These are phyloP conservation scores for Bombus confusus DNA, from an alignment of 1,140 invertebrate genomes.

Conservation along the genomic window DNA sequence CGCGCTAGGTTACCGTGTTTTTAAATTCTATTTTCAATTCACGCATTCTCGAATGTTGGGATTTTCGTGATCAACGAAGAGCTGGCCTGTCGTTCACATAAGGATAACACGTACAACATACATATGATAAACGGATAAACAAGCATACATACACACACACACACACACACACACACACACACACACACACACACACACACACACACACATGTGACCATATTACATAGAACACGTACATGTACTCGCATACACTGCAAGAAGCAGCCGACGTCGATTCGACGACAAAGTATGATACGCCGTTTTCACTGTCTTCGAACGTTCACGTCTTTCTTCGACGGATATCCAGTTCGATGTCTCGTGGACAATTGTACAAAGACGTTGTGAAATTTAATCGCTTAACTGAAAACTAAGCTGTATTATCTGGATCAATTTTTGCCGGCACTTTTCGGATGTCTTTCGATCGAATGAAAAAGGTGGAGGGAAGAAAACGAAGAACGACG, in stretches of 20 bases:
- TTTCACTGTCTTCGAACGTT: conserved; percentile 47
- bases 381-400: background rate
- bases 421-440: background rate
- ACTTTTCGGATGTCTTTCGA: background rate
- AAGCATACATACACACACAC: conserved; percentile 3
- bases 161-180: conserved; percentile 19
- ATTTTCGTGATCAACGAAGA: conserved; percentile 83
- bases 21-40: conserved; percentile 82
- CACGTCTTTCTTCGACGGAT: background rate
- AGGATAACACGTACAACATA: conserved; percentile 35
- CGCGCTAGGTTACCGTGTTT: conserved; percentile 81
- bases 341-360: background rate
- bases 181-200: conserved; percentile 18
- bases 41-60: conserved; percentile 81
- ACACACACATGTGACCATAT: conserved; percentile 7
- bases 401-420: no score
- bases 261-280: conserved; percentile 66
- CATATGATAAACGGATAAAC: background rate
- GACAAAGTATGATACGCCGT: conserved; percentile 24
- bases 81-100: conserved; percentile 81
- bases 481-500: background rate
- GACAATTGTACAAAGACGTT: background rate
- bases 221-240: conserved; percentile 22
- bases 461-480: no score
- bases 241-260: conserved; percentile 36